These are phyloP conservation scores for Syngnathoides biaculeatus DNA, from an alignment of 2,113 vertebrate genomes.

Conservation along the genomic window DNA sequence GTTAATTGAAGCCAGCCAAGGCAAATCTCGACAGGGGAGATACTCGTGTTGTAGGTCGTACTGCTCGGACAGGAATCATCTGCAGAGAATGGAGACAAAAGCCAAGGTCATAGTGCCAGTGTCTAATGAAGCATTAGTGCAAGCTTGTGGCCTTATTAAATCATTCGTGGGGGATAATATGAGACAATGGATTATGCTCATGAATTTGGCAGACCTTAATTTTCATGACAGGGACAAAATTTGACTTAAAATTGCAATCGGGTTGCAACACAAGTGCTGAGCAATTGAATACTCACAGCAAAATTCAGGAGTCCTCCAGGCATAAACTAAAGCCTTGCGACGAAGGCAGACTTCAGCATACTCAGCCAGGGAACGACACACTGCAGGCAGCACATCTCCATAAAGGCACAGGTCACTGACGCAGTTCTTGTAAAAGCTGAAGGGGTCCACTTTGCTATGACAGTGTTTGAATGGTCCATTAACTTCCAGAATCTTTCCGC, in stretches of 20 bases:
- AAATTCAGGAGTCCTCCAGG: constrained; percentile 46
- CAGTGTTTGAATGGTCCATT: constrained; percentile 62
- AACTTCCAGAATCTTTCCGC: constrained; percentile 45
- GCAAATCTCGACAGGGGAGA: constrained; percentile 32
- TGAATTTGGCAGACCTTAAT: neutral
- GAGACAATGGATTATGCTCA: neutral
- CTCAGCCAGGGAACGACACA: constrained; percentile 42
- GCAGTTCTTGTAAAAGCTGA: constrained; percentile 53
- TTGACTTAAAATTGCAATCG: constrained; percentile 50
- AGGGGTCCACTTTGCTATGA: constrained; percentile 53
- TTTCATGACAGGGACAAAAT: constrained; percentile 41
- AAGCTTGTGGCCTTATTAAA: constrained; percentile 33
- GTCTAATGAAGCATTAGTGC: constrained; percentile 63
- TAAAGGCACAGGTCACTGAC: constrained; percentile 59
- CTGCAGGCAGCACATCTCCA: constrained; percentile 36
- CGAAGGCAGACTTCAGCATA: constrained; percentile 45
- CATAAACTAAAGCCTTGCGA: constrained; percentile 35
- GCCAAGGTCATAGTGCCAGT: constrained; percentile 27
- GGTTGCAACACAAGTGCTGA: constrained; percentile 32
- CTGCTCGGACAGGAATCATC: constrained; percentile 28
- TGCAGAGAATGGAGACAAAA: constrained; percentile 20
- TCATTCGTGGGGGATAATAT: neutral
- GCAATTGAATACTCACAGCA: constrained; percentile 50
- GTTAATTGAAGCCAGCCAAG: constrained; percentile 21
- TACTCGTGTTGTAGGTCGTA: constrained; percentile 27